Conservation (phyloP, 1,140 invertebrate genomes). For the Polyergus mexicanus region DNA sequence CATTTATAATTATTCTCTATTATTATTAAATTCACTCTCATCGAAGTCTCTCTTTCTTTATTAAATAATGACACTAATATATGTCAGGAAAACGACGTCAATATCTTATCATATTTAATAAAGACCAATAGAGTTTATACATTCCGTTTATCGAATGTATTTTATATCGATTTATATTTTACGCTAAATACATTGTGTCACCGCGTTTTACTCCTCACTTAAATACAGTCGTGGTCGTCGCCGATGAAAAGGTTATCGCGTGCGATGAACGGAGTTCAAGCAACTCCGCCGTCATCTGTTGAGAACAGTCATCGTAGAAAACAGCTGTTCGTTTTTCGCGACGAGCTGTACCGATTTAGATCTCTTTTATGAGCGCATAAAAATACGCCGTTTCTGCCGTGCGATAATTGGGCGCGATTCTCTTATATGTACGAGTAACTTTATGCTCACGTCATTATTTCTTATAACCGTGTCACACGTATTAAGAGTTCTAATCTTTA, state of each 20-base stretch:
- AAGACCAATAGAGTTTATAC: background rate
- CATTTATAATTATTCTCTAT: no score
- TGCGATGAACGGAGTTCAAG: constrained; percentile 63
- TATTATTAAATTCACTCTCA: no score
- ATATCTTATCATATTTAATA: no score
- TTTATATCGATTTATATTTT: constrained; percentile 1
- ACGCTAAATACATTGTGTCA: constrained; percentile 1
- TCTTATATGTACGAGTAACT: background rate
- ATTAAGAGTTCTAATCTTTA: background rate
- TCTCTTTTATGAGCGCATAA: constrained; percentile 23
- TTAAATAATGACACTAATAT: no score
- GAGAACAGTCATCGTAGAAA: constrained; percentile 51
- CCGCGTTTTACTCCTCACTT: background rate
- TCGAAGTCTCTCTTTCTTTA: no score
- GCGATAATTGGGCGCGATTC: constrained; percentile 2
- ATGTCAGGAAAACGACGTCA: no score
- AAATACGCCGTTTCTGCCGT: background rate
- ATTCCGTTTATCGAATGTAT: no score
- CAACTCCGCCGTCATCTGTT: constrained; percentile 29
- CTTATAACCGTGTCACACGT: no score
- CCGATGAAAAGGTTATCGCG: constrained; percentile 64
- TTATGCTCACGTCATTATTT: background rate
- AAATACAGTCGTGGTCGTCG: constrained; percentile 12
- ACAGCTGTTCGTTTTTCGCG: constrained; percentile 68
- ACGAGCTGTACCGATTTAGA: constrained; percentile 37